phyloP scores from a whole-genome alignment of 2,113 vertebrate genomes.

The Corvus moneduloides region DNA sequence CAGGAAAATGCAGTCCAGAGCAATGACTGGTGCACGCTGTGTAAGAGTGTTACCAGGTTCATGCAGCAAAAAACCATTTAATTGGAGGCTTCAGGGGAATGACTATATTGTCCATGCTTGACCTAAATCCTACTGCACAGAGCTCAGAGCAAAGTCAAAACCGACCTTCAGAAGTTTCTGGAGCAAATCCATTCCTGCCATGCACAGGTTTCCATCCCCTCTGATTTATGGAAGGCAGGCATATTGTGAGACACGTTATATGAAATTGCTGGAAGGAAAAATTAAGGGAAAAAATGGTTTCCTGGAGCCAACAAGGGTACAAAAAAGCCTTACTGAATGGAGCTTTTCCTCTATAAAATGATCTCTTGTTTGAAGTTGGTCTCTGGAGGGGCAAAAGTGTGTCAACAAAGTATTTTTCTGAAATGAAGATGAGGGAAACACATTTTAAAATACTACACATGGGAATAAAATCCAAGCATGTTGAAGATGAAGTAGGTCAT shows the following conservation, averaged over 20 bases:
- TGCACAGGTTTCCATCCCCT: neutral
- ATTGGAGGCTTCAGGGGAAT: neutral
- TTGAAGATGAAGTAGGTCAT: neutral
- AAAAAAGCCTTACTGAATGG: neutral
- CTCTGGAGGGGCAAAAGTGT: neutral
- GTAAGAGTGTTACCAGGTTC: neutral
- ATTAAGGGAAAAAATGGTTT: neutral
- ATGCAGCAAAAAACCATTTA: neutral
- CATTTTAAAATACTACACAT: neutral
- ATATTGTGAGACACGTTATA: neutral
- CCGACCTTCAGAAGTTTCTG: constrained; percentile 2
- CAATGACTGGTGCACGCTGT: fast-evolving
- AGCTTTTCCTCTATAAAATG: neutral
- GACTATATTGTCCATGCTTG: neutral
- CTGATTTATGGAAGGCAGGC: neutral
- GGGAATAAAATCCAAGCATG: neutral
- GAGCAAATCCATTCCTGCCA: neutral
- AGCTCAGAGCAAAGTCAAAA: neutral
- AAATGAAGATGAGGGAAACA: neutral
- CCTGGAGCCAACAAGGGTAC: neutral
- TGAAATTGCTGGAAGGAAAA: neutral
- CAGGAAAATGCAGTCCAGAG: neutral
- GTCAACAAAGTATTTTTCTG: constrained; percentile 21
- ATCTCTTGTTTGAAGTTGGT: neutral
- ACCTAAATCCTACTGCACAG: neutral